Conservation (phyloP, 92 coral and sea anemone species). For the Palythoa caribaeorum region DNA sequence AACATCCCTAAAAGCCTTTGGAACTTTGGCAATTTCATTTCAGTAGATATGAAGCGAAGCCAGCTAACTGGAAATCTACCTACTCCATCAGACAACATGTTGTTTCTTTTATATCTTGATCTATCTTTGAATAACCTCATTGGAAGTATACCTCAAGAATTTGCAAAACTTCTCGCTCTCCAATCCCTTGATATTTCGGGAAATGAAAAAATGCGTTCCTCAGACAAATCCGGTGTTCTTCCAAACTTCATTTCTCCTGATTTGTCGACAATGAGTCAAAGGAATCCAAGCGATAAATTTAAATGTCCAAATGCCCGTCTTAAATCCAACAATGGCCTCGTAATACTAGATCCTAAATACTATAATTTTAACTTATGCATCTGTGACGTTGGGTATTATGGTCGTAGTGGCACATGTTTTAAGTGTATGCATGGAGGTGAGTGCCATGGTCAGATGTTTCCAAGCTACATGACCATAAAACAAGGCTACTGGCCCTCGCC, state of each 20-base stretch:
- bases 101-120: slow-evolving; percentile 68
- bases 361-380: slow-evolving; percentile 72
- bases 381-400: slow-evolving; percentile 80
- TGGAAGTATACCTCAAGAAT: slow-evolving; percentile 71
- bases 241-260: slow-evolving; percentile 73
- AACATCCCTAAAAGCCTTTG: slow-evolving; percentile 63
- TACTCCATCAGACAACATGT: slow-evolving; percentile 53
- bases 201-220: slow-evolving; percentile 56
- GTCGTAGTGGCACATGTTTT: slow-evolving; percentile 59
- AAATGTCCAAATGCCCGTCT: slow-evolving; percentile 80
- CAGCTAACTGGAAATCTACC: slow-evolving; percentile 67
- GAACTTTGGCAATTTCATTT: slow-evolving; percentile 68
- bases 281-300: slow-evolving; percentile 45
- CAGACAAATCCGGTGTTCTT: slow-evolving; percentile 39
- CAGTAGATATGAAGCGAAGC: slow-evolving; percentile 61
- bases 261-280: slow-evolving; percentile 48
- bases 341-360: slow-evolving; percentile 75
- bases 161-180: slow-evolving; percentile 63
- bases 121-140: slow-evolving; percentile 66
- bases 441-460: slow-evolving; percentile 55
- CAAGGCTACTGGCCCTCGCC: slow-evolving; percentile 85
- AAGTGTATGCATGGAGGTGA: slow-evolving; percentile 74
- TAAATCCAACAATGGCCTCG: slow-evolving; percentile 67
- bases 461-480: slow-evolving; percentile 69
- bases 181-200: slow-evolving; percentile 70